phyloP scores from a whole-genome alignment of 2,888 invertebrate species.

The Syrphus vitripennis region DNA sequence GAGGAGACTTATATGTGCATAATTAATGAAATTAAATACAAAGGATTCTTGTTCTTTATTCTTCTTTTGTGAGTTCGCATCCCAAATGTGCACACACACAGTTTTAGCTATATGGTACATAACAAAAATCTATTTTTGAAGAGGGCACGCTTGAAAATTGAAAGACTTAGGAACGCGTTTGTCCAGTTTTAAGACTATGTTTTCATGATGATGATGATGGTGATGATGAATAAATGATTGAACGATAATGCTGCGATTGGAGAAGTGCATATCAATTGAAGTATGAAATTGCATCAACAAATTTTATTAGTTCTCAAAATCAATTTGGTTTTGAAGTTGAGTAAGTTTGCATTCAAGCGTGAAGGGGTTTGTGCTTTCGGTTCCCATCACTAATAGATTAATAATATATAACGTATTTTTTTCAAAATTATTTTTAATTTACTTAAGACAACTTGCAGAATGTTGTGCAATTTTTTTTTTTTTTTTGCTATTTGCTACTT shows the following conservation, averaged over 20 bases:
- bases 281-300: constrained; percentile 68
- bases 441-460: not conserved
- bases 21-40: constrained; percentile 71
- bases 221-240: constrained; percentile 16
- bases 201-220: not conserved
- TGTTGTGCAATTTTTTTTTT: too few species aligned
- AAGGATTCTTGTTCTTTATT: constrained; percentile 54
- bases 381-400: not conserved
- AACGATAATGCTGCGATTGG: constrained; percentile 59
- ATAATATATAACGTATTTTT: not conserved
- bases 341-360: constrained; percentile 43
- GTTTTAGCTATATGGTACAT: not conserved
- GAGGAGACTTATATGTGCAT: constrained; percentile 65
- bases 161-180: constrained; percentile 50
- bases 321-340: constrained; percentile 60
- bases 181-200: constrained; percentile 29
- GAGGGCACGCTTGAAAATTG: constrained; percentile 4
- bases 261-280: constrained; percentile 69
- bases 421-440: not conserved
- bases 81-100: constrained; percentile 44
- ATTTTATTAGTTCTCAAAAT: constrained; percentile 49
- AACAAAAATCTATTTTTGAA: constrained; percentile 62
- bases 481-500: too few species aligned
- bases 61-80: constrained; percentile 56
- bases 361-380: not conserved